Evolutionary conservation across 2,113 vertebrate species (phyloP).

Genomic region (Corydoras sp.): DNA sequence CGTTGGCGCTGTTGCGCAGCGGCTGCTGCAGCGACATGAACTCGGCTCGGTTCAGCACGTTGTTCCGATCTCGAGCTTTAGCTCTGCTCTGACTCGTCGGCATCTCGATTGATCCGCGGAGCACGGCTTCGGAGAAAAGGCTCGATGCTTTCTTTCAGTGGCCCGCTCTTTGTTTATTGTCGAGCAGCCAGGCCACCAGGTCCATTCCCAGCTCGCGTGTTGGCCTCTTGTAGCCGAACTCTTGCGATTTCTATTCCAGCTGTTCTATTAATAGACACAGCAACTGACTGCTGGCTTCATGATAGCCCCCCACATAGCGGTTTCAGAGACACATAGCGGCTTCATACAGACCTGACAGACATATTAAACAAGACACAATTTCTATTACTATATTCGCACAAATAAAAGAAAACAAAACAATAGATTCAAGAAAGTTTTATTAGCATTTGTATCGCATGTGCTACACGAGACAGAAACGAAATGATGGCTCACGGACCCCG

Average conservation of each 20-base stretch:
- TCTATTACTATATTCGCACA: too few species aligned
- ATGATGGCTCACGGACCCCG: too few species aligned
- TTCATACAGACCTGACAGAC: slow-evolving; percentile 1
- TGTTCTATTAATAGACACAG: slow-evolving; percentile 43
- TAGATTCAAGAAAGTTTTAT: too few species aligned
- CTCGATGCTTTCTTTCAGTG: slow-evolving; percentile 9
- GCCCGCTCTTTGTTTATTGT: slow-evolving; percentile 1
- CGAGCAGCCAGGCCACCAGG: slow-evolving; percentile 21
- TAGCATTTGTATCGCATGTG: too few species aligned
- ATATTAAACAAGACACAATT: not conserved
- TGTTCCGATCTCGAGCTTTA: slow-evolving; percentile 75
- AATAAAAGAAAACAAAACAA: too few species aligned
- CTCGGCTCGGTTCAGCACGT: slow-evolving; percentile 81
- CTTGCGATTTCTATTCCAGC: slow-evolving; percentile 41
- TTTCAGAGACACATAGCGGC: slow-evolving; percentile 19
- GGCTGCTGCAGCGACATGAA: slow-evolving; percentile 87
- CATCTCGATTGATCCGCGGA: slow-evolving; percentile 59
- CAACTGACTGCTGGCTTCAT: slow-evolving; percentile 36
- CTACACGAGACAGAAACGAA: too few species aligned
- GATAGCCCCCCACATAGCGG: slow-evolving; percentile 37
- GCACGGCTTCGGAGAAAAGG: not conserved
- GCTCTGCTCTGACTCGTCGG: slow-evolving; percentile 72
- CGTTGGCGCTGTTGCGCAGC: slow-evolving; percentile 54
- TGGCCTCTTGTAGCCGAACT: slow-evolving; percentile 34
- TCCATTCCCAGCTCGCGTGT: slow-evolving; percentile 33